Conservation (phyloP, 2,888 invertebrate species). For the Carpatolechia fugitivella region DNA sequence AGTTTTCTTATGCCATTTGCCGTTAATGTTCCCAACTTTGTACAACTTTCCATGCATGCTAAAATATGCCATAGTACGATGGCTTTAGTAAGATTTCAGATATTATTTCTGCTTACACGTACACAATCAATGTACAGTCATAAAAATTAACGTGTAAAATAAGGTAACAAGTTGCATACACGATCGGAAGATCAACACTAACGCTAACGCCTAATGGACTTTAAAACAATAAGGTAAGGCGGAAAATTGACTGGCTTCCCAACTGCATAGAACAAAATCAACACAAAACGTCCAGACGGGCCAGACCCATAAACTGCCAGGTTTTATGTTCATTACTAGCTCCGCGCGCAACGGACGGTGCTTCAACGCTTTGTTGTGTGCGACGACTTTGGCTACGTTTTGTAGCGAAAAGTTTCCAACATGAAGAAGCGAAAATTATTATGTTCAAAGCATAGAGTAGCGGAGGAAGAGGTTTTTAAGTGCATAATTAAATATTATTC, state of each 20-base stretch:
- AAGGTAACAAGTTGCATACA: neutral
- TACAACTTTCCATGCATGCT: neutral
- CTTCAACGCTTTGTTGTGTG: neutral
- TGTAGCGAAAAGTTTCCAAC: neutral
- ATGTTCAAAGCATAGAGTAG: neutral
- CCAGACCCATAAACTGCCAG: conserved; percentile 11
- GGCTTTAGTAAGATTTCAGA: too few relatives aligned
- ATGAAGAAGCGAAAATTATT: neutral
- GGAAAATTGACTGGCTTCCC: neutral
- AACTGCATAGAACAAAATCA: neutral
- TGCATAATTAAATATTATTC: too few relatives aligned
- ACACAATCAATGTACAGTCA: too few relatives aligned
- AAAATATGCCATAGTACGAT: neutral
- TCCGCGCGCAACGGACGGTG: neutral
- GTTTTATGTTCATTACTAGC: conserved; percentile 12
- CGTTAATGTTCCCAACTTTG: conserved; percentile 10
- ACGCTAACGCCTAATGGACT: neutral
- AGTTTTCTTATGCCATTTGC: conserved; percentile 29
- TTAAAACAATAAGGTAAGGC: neutral
- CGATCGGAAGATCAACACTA: neutral
- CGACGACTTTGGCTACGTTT: neutral
- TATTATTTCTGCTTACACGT: neutral
- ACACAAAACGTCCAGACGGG: conserved; percentile 6
- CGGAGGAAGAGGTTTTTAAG: neutral
- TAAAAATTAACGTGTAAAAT: too few relatives aligned